A percentile compares a stretch with the other conserved stretches of the same genome.
These are phyloP conservation scores for Oligia fasciuncula DNA, from an alignment of 2,888 invertebrate species.

Conservation along the genomic window DNA sequence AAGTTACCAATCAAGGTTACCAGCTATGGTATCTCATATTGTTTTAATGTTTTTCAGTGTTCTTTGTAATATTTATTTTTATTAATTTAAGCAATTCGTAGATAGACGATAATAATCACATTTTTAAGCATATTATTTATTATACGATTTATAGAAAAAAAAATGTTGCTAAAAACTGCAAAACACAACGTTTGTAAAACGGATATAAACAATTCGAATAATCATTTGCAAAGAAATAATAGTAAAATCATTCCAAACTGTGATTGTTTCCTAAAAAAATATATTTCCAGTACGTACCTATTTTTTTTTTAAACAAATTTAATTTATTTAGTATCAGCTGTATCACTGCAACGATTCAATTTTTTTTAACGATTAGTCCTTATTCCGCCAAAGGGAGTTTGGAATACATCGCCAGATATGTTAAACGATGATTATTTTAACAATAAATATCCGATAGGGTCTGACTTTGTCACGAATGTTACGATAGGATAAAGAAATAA, in stretches of 20 bases:
- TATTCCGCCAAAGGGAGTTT: no score
- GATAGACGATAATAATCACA: background rate
- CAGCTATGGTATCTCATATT: no score
- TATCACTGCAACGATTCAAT: background rate
- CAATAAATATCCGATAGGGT: background rate
- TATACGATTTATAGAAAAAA: background rate
- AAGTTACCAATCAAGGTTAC: conserved; percentile 11
- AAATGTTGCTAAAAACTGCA: background rate
- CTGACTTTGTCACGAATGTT: background rate
- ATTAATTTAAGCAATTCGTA: background rate
- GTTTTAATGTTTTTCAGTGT: no score
- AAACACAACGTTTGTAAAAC: conserved; percentile 10
- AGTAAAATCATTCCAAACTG: conserved; percentile 38
- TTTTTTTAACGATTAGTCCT: background rate
- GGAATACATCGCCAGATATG: background rate
- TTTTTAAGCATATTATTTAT: background rate
- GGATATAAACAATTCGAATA: background rate
- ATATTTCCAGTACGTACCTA: background rate
- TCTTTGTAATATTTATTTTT: conserved; percentile 13
- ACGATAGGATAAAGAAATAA: background rate
- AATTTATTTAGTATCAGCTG: background rate
- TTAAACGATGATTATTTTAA: background rate
- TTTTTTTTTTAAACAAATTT: background rate
- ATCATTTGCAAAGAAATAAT: conserved; percentile 41
- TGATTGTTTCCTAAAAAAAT: conserved; percentile 10